Base-by-base conservation (phyloP, 2,888 invertebrate genomes). In the Formica aserva region DNA sequence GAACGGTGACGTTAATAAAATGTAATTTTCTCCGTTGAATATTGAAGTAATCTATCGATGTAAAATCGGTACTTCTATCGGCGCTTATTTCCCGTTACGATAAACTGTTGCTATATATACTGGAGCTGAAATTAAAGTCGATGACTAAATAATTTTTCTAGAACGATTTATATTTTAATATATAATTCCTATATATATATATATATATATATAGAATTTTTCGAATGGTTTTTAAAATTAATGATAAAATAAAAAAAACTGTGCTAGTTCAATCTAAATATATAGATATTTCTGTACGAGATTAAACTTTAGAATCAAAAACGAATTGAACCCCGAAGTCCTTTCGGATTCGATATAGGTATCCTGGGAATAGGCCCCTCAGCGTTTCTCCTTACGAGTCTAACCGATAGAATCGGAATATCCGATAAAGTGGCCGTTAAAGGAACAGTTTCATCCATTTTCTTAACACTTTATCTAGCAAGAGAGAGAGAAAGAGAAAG, bases 401-500 rank as follows among this genome's bases (percentile, higher is more conserved):
- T 69, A 71, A 71, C 52, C 57, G 82, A 87, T 84, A 85, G n/a
- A 18, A 81, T 85, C 69, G 57, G 41, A 86, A 26, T 48, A 41
- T 52, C 29, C 57, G 26, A 74, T 66, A 66, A 87, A 80, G 52
- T 45, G n/a, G n/a, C 62, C 76, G 71, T 86, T 82, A 85, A 78
- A 87, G 29, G 55, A 85, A 57, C 62, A 69, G 32, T 75, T 69
- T 63, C 67, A 32, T 26, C 48, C 55, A 67, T 77, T 86, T 65
- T 32, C 57, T 35, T 72, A 22, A 45, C 67, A 38, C 48, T 78
- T 76, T 75, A 32, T 48, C 38, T 29, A 66, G 29, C 45, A 22
- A 52, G 35, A 29, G 26, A 72, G 38, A 63, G 55, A n/a, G 48
- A 52, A 15, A 48, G 8, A n/a, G n/a, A 8, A 2, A n/a, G 8